Evolutionary conservation across 2,113 vertebrate genomes (phyloP).

Genomic region (Apaloderma vittatum): DNA sequence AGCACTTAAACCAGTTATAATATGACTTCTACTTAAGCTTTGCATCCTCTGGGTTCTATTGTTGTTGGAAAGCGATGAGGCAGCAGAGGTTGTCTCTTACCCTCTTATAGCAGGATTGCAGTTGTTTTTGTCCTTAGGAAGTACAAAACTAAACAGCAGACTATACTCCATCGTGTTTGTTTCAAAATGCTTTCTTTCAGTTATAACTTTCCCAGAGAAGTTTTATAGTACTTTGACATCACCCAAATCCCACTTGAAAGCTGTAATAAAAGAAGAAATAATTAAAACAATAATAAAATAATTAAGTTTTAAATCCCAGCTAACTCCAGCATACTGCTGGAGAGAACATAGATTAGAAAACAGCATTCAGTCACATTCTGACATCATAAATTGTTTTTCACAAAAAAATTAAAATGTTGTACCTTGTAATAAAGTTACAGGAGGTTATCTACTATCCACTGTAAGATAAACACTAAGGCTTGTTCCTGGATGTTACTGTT

Average conservation of each 20-base stretch:
- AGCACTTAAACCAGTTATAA: background rate
- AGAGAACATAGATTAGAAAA: background rate
- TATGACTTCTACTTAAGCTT: background rate
- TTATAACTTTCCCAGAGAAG: background rate
- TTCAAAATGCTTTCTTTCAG: background rate
- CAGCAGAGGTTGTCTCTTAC: background rate
- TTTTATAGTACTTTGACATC: background rate
- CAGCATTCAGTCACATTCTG: background rate
- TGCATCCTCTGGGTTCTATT: background rate
- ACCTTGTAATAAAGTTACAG: background rate
- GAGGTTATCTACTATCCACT: background rate
- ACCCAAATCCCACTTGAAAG: background rate
- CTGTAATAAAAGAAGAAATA: background rate
- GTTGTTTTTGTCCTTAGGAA: background rate
- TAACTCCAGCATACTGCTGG: background rate
- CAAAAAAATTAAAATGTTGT: background rate
- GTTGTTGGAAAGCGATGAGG: background rate
- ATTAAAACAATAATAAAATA: background rate
- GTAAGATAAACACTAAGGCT: background rate
- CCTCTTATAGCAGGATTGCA: background rate
- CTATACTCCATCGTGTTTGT: background rate
- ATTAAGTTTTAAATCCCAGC: background rate
- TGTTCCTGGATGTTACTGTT: background rate
- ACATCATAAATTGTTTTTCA: background rate
- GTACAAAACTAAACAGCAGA: background rate